Evolutionary conservation across 2,113 vertebrate genomes (phyloP).

Genomic region (Pseudonaja textilis): DNA sequence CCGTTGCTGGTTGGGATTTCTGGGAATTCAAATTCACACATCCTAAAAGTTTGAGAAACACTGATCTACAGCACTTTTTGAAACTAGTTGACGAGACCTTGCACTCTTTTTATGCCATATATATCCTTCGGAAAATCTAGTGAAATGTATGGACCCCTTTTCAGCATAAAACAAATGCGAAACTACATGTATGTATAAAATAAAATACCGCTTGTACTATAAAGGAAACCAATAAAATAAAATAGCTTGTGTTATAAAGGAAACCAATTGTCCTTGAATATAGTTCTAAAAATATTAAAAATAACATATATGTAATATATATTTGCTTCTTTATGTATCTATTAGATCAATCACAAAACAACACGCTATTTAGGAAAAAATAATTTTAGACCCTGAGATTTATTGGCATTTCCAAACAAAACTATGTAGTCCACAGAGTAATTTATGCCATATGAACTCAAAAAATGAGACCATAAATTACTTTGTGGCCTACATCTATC

Average conservation of each 20-base stretch:
- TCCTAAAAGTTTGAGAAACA: not conserved
- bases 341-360: not conserved
- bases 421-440: not conserved
- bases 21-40: not conserved
- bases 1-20: not conserved
- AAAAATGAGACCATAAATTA: not conserved
- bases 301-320: not conserved
- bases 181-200: not conserved
- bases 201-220: not conserved
- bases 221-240: not conserved
- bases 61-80: not conserved
- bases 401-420: not conserved
- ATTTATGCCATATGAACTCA: not conserved
- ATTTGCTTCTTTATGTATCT: not conserved
- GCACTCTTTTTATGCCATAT: not conserved
- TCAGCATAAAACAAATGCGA: not conserved
- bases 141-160: not conserved
- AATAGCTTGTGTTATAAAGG: not conserved
- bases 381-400: not conserved
- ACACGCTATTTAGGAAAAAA: not conserved
- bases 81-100: not conserved
- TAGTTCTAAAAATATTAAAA: not conserved
- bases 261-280: not conserved
- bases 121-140: not conserved
- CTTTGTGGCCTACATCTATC: not conserved